Evolutionary conservation across 2,797 vertebrate genomes (phyloP), one percentile per base, ranked within the genome.

Genomic region (Tachyglossus aculeatus): DNA sequence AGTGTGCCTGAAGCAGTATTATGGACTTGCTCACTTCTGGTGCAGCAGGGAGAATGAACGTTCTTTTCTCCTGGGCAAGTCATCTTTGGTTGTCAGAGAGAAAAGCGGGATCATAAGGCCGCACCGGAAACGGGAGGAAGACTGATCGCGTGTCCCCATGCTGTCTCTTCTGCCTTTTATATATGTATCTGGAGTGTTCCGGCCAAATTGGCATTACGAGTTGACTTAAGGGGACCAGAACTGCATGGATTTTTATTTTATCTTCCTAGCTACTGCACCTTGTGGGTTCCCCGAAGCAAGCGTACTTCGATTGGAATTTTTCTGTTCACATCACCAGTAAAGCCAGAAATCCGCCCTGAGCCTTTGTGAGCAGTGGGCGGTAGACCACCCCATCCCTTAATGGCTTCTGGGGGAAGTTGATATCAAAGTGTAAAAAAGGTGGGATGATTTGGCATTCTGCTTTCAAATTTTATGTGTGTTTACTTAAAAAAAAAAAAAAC

Each of bases 191-290:
- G 18, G 15, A n/a, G 33, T 14, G 16, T 36, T 45, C 62, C 0
- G 0, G 14, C 2, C 0, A 0, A 36, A 39, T 29, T 0, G 1
- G 27, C 0, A 0, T 4, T 4, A 45, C 34, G 0, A 0, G 45
- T n/a, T 34, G 19, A 55, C 11, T 37, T 24, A 2, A 55, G 56
- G 27, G 25, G 6, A 52, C 50, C 48, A 40, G n/a, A 74, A 50
- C 3, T 66, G 3, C 52, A 6, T 53, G 3, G n/a, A n/a, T n/a
- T 3, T 15, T 6, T 65, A 27, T 21, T 67, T 61, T 14, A 43
- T 71, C 27, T 32, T 62, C 25, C 25, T 33, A 45, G 14, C 66
- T 80, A 56, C 41, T 53, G 32, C n/a, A n/a, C 37, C 33, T 56
- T 39, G 25, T 31, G 53, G 19, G 24, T 48, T 56, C 56, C 70